Evolutionary conservation across 1,140 invertebrate species (phyloP).

Genomic region (Stratiolaelaps scimitus): DNA sequence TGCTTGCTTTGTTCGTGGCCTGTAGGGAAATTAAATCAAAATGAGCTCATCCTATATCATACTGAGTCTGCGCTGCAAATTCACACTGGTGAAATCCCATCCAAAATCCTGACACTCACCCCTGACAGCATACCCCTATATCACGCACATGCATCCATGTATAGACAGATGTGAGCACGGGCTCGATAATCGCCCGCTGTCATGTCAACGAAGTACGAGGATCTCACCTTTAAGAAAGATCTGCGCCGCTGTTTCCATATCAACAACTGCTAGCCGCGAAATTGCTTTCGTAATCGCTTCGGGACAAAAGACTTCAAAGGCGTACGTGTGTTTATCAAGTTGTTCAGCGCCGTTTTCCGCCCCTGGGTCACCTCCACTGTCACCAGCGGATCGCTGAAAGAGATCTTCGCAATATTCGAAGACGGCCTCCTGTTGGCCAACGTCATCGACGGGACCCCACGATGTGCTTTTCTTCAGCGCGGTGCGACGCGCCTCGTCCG

Average conservation of each 20-base stretch:
- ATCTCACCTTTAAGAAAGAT: constrained; percentile 3
- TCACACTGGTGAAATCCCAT: too few species aligned
- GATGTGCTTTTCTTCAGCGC: constrained; percentile 2
- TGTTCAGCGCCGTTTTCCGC: too few species aligned
- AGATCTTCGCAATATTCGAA: constrained; percentile 18
- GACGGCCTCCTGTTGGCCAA: constrained; percentile 11
- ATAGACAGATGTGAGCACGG: too few species aligned
- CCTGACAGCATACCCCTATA: too few species aligned
- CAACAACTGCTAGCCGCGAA: constrained; percentile 4
- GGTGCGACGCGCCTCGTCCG: not conserved
- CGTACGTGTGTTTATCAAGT: constrained; percentile 6
- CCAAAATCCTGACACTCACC: too few species aligned
- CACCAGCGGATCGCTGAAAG: not conserved
- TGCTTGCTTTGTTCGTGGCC: too few species aligned
- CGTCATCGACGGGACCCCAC: constrained; percentile 21
- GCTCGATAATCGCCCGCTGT: too few species aligned
- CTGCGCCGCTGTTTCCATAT: constrained; percentile 20
- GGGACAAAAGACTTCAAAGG: constrained; percentile 26
- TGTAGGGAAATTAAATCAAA: too few species aligned
- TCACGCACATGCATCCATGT: too few species aligned
- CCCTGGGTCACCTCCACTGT: too few species aligned
- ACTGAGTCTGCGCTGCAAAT: too few species aligned
- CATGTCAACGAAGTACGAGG: not conserved
- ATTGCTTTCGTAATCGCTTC: constrained; percentile 26
- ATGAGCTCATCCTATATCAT: too few species aligned